A percentile compares a stretch with the other conserved stretches of the same genome.
Conservation (phyloP, 2,888 invertebrate genomes). For the Panzeria rudis region DNA sequence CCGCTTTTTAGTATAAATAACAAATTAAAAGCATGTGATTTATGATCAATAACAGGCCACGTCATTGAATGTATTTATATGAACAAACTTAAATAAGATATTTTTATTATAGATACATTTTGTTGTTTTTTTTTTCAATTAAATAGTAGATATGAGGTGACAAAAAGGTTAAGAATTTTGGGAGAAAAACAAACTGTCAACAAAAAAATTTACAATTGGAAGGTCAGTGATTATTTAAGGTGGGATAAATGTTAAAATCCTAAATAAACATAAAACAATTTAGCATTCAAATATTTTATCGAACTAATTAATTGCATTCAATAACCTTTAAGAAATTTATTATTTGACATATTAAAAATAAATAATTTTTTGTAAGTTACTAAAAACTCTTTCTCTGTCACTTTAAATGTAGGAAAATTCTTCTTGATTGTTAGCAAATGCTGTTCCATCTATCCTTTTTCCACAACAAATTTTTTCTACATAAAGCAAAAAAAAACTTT, state of each 20-base stretch:
- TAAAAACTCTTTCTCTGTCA: no score
- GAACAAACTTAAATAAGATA: not conserved
- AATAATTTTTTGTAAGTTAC: no score
- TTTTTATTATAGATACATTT: not conserved
- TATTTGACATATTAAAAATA: no score
- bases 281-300: no score
- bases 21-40: conserved; percentile 11
- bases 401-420: no score
- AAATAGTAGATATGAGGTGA: conserved; percentile 32
- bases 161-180: conserved; percentile 55
- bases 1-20: not conserved
- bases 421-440: no score
- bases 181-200: conserved; percentile 15
- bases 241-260: not conserved
- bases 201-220: not conserved
- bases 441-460: no score
- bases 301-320: no score
- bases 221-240: conserved; percentile 15
- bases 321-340: no score
- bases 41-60: conserved; percentile 16
- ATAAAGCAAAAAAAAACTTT: no score
- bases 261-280: not conserved
- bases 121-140: no score
- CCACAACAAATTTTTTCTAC: no score
- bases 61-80: conserved; percentile 2